Base-by-base conservation (phyloP, 2,113 vertebrate species). In the Struthio camelus region DNA sequence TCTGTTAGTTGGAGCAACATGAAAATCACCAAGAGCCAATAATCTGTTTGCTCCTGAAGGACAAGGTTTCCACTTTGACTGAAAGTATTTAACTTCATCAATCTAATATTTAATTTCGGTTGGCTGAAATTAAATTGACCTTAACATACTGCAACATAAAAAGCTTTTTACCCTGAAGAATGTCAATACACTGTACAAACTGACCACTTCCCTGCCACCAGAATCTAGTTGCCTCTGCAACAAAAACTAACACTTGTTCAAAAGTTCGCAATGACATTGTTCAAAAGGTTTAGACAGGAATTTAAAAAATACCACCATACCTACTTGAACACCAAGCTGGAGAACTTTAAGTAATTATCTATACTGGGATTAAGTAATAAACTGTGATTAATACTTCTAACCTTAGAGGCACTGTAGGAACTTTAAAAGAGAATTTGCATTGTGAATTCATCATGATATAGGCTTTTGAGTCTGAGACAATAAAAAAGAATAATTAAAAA, bases 11-110 rank as follows among this genome's bases (percentile, higher is more conserved):
- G 98, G 34, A 98, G 99, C 23, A 99, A 97, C 75, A 96, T 98
- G 97, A 99, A 99, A 97, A 99, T 94, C 9, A 98, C 95, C 2
- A 97, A 97, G 51, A 98, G 93, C 97, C 98, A 98, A 94, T 99
- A 99, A 56, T 98, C 98, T 1, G 88, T 42, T 34, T 98, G 94
- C n/a, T 99, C 97, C 99, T 99, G 77, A 76, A 82, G 51, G 92
- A 93, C 27, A 89, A 91, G 95, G 6, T 66, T 91, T 62, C 40
- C 69, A 56, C 18, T 80, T 69, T 18, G 36, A 22, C 46, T 17
- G 3, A 17, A 92, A 83, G 25, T 0, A 9, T 14, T 38, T 24
- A 0, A 51, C 27, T 82, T 69, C 24, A 40, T 11, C 61, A 65
- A 59, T 6, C 42, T 14, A 59, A n/a, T 56, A 36, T 28, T 92